Evolutionary conservation across 2,797 vertebrate genomes (phyloP).

Genomic region (Chaetodon trifasciatus): DNA sequence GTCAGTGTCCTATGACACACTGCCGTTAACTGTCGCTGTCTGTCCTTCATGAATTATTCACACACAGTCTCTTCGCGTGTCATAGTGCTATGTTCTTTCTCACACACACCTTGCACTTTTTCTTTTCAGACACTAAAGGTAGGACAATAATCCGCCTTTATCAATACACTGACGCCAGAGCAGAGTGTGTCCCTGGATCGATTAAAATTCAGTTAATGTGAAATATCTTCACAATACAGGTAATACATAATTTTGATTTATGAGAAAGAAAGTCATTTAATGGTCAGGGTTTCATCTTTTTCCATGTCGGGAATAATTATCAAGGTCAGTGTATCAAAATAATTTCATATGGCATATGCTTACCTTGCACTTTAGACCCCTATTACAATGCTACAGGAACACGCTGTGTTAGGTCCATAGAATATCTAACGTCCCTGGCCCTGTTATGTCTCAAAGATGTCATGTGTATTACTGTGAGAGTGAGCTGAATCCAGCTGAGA

Average conservation of each 20-base stretch:
- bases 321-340: not conserved
- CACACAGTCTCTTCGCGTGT: slow-evolving; percentile 56
- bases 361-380: not conserved
- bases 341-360: not conserved
- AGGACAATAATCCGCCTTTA: not conserved
- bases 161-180: not conserved
- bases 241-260: not conserved
- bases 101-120: not conserved
- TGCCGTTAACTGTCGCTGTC: slow-evolving; percentile 74
- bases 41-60: slow-evolving; percentile 81
- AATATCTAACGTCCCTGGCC: not conserved
- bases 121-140: not conserved
- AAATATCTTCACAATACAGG: not conserved
- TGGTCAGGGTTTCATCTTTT: not conserved
- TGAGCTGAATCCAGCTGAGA: not conserved
- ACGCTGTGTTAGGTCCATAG: not conserved
- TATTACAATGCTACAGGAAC: not conserved
- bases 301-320: not conserved
- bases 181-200: not conserved
- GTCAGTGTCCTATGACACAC: slow-evolving; percentile 72
- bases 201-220: not conserved
- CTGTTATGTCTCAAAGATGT: not conserved
- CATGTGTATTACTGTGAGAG: not conserved
- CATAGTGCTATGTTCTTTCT: slow-evolving; percentile 23
- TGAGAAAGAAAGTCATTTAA: too few species aligned